phyloP scores from a whole-genome alignment of 64 coral and sea anemone genomes.

The Dendronephthya gigantea region DNA sequence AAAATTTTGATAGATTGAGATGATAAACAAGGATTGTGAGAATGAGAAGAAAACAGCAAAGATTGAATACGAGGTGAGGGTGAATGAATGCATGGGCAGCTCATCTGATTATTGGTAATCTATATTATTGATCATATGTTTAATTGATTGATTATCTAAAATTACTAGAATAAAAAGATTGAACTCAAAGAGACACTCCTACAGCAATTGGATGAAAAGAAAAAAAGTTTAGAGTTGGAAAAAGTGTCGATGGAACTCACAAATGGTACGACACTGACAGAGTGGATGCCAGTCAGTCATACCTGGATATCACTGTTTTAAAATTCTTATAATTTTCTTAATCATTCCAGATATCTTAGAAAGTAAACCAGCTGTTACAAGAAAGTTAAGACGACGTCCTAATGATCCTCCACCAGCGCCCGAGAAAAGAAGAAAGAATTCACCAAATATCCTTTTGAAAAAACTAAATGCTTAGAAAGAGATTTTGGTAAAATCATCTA shows the following conservation, averaged over 20 bases:
- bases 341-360: slow-evolving; percentile 70
- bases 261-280: slow-evolving; percentile 47
- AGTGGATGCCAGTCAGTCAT: not conserved
- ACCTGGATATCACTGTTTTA: too few relatives aligned
- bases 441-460: slow-evolving; percentile 77
- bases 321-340: not conserved
- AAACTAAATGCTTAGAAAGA: not conserved
- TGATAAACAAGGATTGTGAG: slow-evolving; percentile 73
- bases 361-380: slow-evolving; percentile 85
- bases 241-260: slow-evolving; percentile 93
- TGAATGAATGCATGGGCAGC: not conserved
- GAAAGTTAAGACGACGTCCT: slow-evolving; percentile 88
- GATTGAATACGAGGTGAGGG: slow-evolving; percentile 64
- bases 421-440: slow-evolving; percentile 91
- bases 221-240: slow-evolving; percentile 77
- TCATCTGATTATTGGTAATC: not conserved
- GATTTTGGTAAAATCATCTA: too few relatives aligned
- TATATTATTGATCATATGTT: not conserved
- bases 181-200: slow-evolving; percentile 89
- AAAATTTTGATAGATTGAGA: slow-evolving; percentile 53
- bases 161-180: slow-evolving; percentile 35
- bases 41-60: slow-evolving; percentile 77
- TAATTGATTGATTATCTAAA: not conserved
- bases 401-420: slow-evolving; percentile 95
- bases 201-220: slow-evolving; percentile 84